Evolutionary conservation across 2,797 vertebrate genomes (phyloP).

Genomic region (Pseudopleuronectes americanus): DNA sequence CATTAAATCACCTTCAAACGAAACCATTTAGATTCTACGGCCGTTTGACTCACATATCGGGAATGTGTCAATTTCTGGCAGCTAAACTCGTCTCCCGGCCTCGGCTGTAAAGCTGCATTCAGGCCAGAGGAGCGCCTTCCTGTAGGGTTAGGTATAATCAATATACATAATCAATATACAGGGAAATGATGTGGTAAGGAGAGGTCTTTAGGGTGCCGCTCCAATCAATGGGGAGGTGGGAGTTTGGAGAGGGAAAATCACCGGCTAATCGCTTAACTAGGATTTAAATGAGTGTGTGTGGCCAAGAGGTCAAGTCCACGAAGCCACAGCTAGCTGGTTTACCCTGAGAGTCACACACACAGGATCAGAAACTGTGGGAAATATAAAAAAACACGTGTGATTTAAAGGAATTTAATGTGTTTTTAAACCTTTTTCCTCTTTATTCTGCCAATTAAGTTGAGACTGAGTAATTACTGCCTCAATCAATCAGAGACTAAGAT

Average conservation of each 20-base stretch:
- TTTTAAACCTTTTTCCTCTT: constrained; percentile 15
- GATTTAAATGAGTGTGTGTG: constrained; percentile 74
- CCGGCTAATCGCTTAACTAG: constrained; percentile 72
- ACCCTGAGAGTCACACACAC: constrained; percentile 13
- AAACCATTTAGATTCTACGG: constrained; percentile 20
- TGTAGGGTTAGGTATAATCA: constrained; percentile 79
- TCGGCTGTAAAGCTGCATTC: constrained; percentile 49
- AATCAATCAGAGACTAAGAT: constrained; percentile 61
- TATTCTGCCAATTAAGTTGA: constrained; percentile 39
- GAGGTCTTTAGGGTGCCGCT: constrained; percentile 74
- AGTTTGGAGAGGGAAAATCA: constrained; percentile 73
- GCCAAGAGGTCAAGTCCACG: constrained; percentile 69
- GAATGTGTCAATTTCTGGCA: constrained; percentile 44
- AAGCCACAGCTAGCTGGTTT: constrained; percentile 37
- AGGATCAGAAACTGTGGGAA: background rate
- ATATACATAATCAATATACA: constrained; percentile 86
- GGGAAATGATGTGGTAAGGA: constrained; percentile 82
- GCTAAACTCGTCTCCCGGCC: constrained; percentile 53
- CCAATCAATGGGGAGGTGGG: constrained; percentile 80
- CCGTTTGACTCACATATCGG: constrained; percentile 8
- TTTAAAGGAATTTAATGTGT: background rate
- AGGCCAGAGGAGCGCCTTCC: constrained; percentile 57
- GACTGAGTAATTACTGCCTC: constrained; percentile 50
- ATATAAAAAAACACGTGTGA: background rate
- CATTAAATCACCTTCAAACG: background rate